Conservation (phyloP, 2,888 invertebrate species). For the Eurois occulta region DNA sequence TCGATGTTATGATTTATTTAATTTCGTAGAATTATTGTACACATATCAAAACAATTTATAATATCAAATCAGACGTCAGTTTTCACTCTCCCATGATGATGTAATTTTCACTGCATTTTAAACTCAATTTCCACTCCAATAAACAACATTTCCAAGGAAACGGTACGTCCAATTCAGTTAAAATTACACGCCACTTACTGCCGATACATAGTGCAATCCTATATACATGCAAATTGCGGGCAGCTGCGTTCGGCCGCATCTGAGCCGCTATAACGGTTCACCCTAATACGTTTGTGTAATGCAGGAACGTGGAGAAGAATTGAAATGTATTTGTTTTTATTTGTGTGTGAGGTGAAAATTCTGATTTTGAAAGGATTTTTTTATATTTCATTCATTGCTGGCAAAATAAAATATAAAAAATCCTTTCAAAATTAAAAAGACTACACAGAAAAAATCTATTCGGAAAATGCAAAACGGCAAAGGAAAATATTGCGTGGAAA, state of each 20-base stretch:
- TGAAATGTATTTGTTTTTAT: constrained; percentile 6
- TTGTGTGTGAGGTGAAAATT: not conserved
- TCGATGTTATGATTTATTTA: too few relatives aligned
- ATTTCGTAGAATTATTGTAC: not conserved
- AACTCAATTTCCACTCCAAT: not conserved
- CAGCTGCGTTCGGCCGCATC: constrained; percentile 62
- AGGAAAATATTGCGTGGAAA: not conserved
- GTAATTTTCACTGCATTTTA: not conserved
- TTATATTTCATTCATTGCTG: not conserved
- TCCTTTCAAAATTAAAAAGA: too few relatives aligned
- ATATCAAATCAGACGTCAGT: not conserved
- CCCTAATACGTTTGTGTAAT: constrained; percentile 44
- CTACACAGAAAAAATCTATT: not conserved
- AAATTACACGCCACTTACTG: constrained; percentile 63
- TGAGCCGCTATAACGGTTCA: constrained; percentile 33
- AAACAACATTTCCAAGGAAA: constrained; percentile 28
- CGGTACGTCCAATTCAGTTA: constrained; percentile 48
- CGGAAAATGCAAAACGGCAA: not conserved
- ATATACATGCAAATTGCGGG: constrained; percentile 69
- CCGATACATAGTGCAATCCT: constrained; percentile 51
- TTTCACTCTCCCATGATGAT: not conserved
- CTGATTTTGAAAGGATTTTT: not conserved
- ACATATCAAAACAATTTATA: not conserved
- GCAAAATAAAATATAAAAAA: too few relatives aligned
- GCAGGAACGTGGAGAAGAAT: not conserved